Evolutionary conservation across 2,113 vertebrate genomes (phyloP).

Genomic region (Boleophthalmus pectinirostris): DNA sequence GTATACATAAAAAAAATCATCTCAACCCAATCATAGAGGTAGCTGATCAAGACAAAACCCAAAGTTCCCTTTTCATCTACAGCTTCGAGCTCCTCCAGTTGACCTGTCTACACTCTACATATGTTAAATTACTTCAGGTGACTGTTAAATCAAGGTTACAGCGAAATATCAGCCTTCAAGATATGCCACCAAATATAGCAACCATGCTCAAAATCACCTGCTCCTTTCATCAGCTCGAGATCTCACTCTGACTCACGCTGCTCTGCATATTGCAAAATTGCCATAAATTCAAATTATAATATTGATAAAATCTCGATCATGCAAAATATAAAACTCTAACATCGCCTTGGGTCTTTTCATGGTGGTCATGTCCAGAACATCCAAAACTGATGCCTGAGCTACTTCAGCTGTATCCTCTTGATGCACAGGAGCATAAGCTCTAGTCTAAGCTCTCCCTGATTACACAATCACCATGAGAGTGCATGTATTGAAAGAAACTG

Average conservation of each 20-base stretch:
- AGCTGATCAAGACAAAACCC: not conserved
- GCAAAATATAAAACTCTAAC: too few relatives aligned
- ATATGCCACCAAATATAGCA: too few relatives aligned
- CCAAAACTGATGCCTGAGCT: not conserved
- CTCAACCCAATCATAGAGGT: too few relatives aligned
- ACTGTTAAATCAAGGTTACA: not conserved
- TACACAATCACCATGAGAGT: not conserved
- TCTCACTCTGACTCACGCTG: not conserved
- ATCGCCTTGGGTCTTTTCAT: too few relatives aligned
- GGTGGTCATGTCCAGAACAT: not conserved
- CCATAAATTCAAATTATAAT: not conserved
- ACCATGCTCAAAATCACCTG: not conserved
- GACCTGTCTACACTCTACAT: too few relatives aligned
- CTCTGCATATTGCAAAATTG: not conserved
- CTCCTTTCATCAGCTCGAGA: not conserved
- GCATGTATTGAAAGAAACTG: too few relatives aligned
- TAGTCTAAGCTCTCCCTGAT: not conserved
- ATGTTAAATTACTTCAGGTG: not conserved
- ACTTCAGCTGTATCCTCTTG: not conserved
- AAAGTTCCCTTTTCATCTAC: not conserved
- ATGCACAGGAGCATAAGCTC: not conserved
- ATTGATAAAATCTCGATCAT: too few relatives aligned
- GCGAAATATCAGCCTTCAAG: not conserved
- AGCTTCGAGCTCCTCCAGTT: not conserved
- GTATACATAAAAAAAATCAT: not conserved